Evolutionary conservation across 2,888 invertebrate species (phyloP).

Genomic region (Monopis laevigella): DNA sequence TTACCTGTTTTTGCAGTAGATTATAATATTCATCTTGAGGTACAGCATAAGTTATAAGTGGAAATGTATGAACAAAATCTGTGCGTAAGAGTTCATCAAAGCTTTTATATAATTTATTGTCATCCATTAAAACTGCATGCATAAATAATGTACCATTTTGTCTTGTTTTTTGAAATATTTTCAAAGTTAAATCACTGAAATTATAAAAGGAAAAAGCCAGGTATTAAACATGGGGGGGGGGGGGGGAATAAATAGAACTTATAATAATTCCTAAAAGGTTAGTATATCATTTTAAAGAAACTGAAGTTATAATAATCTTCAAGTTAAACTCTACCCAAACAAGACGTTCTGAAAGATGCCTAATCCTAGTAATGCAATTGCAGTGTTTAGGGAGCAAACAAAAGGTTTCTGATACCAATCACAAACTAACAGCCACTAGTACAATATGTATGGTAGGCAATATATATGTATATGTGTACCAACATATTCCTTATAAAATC

Average conservation of each 20-base stretch:
- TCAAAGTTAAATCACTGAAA: slow-evolving; percentile 71
- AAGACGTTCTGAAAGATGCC: too few relatives aligned
- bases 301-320: too few relatives aligned
- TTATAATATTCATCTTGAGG: slow-evolving; percentile 81
- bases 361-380: too few relatives aligned
- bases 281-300: slow-evolving; percentile 2
- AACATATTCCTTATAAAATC: too few relatives aligned
- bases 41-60: slow-evolving; percentile 76
- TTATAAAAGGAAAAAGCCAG: slow-evolving; percentile 14
- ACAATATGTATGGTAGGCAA: too few relatives aligned
- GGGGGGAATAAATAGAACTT: too few relatives aligned
- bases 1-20: slow-evolving; percentile 64
- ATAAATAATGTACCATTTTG: slow-evolving; percentile 87
- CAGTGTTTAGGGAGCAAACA: too few relatives aligned
- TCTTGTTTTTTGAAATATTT: slow-evolving; percentile 77
- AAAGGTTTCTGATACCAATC: too few relatives aligned
- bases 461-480: too few relatives aligned
- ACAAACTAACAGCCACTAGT: too few relatives aligned
- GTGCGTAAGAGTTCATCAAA: slow-evolving; percentile 68
- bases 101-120: slow-evolving; percentile 51
- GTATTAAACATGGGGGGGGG: slow-evolving; percentile 5
- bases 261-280: too few relatives aligned
- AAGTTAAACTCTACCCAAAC: too few relatives aligned
- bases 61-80: slow-evolving; percentile 71
- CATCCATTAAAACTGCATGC: slow-evolving; percentile 73